phyloP scores from a whole-genome alignment of 2,113 vertebrate species.

The Zosterops japonicus region DNA sequence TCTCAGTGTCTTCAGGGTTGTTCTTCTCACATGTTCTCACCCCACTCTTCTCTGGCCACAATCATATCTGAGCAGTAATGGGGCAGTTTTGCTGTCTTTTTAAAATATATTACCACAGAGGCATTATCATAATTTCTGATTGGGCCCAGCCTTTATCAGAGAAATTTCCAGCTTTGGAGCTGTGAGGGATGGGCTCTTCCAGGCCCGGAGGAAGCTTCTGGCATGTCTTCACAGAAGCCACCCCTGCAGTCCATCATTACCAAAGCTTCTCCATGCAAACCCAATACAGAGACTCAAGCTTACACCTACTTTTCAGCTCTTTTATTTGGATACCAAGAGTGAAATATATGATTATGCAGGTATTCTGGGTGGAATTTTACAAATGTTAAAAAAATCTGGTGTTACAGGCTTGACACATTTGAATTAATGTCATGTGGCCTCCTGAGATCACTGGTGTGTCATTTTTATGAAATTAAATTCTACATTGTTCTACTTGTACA shows the following conservation, averaged over 20 bases:
- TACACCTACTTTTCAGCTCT: background rate
- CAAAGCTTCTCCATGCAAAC: background rate
- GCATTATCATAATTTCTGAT: rapidly evolving
- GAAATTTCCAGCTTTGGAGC: background rate
- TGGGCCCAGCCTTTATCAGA: background rate
- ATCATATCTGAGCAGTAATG: background rate
- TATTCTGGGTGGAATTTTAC: background rate
- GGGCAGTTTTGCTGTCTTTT: background rate
- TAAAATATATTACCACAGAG: background rate
- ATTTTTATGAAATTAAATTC: background rate
- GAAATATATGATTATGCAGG: background rate
- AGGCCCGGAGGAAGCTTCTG: background rate
- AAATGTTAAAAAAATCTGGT: background rate
- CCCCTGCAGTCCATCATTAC: background rate
- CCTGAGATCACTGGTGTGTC: background rate
- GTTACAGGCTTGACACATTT: background rate
- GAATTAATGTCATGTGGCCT: background rate
- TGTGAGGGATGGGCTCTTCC: background rate
- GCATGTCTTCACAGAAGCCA: background rate
- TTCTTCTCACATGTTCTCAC: background rate
- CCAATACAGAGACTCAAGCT: background rate
- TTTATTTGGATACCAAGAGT: background rate
- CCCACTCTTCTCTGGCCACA: rapidly evolving
- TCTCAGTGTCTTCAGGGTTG: background rate
- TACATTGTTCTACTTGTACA: background rate